Conservation (phyloP, 2,888 invertebrate species). For the Tetragnatha montana region DNA sequence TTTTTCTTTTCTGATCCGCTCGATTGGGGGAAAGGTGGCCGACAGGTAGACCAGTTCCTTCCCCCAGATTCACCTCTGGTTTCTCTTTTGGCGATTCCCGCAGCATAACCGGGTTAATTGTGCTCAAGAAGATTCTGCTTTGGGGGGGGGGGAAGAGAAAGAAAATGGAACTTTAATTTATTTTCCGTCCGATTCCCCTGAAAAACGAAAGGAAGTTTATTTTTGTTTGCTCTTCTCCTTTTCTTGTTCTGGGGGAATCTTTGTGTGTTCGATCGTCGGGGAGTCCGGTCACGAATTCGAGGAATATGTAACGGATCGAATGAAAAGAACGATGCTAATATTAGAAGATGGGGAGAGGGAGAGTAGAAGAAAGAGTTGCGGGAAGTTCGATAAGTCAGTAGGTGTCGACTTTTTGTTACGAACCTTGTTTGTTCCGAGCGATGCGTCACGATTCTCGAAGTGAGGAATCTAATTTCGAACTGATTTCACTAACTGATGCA, state of each 20-base stretch:
- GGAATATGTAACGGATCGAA: constrained; percentile 10
- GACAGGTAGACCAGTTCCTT: constrained; percentile 46
- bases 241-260: background rate
- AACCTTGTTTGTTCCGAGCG: background rate
- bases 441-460: constrained; percentile 45
- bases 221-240: constrained; percentile 22
- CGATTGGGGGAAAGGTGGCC: constrained; percentile 45
- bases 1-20: constrained; percentile 44
- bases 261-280: constrained; percentile 21
- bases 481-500: background rate
- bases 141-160: constrained; percentile 13
- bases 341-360: constrained; percentile 33
- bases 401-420: background rate
- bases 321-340: constrained; percentile 42
- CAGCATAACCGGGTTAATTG: constrained; percentile 65
- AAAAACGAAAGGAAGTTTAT: constrained; percentile 14
- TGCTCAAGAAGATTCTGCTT: constrained; percentile 16
- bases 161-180: constrained; percentile 1
- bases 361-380: background rate
- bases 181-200: background rate
- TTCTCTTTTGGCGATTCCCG: constrained; percentile 21
- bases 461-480: background rate
- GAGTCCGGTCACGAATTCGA: constrained; percentile 46
- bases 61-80: background rate
- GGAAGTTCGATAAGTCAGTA: background rate